A percentile compares a stretch with the other conserved stretches of the same genome.
phyloP scores from a whole-genome alignment of 64 coral and sea anemone species.

The Cladopsammia gracilis region DNA sequence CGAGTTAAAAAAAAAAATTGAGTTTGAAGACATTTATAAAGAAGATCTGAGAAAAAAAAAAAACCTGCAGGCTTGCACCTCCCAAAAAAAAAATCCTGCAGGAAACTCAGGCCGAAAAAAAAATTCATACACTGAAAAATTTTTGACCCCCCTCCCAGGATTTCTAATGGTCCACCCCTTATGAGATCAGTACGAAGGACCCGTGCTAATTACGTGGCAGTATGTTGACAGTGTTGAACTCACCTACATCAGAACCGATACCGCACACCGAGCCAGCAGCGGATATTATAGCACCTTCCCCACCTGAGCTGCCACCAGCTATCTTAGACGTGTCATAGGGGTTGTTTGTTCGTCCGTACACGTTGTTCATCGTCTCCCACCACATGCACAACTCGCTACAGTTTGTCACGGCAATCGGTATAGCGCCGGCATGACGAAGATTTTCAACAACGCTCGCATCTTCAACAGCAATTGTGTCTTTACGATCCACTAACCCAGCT shows the following conservation, averaged over 20 bases:
- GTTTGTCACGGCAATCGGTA: slow-evolving; percentile 88
- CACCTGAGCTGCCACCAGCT: slow-evolving; percentile 89
- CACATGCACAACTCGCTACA: slow-evolving; percentile 95
- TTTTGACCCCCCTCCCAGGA: no score
- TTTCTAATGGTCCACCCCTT: no score
- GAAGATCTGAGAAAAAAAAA: no score
- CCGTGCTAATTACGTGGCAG: no score
- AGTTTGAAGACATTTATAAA: no score
- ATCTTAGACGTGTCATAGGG: slow-evolving; percentile 81
- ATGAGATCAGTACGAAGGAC: no score
- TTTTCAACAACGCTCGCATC: slow-evolving; percentile 76
- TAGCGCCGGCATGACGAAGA: slow-evolving; percentile 74
- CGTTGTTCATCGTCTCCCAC: slow-evolving; percentile 88
- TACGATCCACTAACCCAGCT: slow-evolving; percentile 82
- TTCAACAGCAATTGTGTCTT: slow-evolving; percentile 58
- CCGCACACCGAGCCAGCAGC: slow-evolving; percentile 90
- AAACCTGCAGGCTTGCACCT: no score
- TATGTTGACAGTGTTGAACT: neutral
- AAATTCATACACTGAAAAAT: no score
- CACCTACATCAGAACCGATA: slow-evolving; percentile 90
- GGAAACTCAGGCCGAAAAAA: no score
- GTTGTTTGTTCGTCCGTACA: slow-evolving; percentile 88
- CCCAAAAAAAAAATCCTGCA: no score
- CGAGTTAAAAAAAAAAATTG: no score
- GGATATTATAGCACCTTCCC: slow-evolving; percentile 86